These are phyloP conservation scores for Hypena proboscidalis DNA, from an alignment of 2,888 invertebrate genomes.

Conservation along the genomic window DNA sequence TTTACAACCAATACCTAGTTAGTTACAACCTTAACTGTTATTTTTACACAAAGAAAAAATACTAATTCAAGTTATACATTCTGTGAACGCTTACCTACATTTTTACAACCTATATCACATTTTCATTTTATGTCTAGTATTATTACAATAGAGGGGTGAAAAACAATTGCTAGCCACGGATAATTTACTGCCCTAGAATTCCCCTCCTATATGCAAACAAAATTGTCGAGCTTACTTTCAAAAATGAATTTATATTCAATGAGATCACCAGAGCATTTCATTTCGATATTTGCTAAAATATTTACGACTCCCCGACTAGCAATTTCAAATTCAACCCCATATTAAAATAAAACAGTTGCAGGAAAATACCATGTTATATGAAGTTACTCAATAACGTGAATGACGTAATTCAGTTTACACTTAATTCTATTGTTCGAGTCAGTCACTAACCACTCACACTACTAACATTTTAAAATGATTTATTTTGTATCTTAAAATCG, in stretches of 20 bases:
- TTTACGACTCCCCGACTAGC: neutral
- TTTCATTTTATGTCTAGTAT: constrained; percentile 76
- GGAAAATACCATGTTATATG: constrained; percentile 21
- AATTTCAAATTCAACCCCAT: constrained; percentile 17
- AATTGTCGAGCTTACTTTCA: neutral
- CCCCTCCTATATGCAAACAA: neutral
- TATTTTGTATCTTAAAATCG: constrained; percentile 69
- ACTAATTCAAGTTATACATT: constrained; percentile 62
- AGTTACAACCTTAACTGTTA: constrained; percentile 67
- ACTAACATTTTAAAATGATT: constrained; percentile 54
- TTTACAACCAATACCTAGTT: constrained; percentile 72
- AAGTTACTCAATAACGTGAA: constrained; percentile 17
- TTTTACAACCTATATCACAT: constrained; percentile 85
- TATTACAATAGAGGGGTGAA: constrained; percentile 36
- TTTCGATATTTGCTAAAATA: no score
- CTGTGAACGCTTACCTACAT: constrained; percentile 72
- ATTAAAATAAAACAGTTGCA: constrained; percentile 26
- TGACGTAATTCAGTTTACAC: constrained; percentile 19
- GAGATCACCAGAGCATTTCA: no score
- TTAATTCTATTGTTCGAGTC: constrained; percentile 35
- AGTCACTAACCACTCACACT: constrained; percentile 45
- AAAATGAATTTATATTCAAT: no score
- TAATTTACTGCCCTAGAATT: constrained; percentile 1
- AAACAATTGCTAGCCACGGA: constrained; percentile 12
- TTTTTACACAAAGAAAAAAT: constrained; percentile 65